Base-by-base conservation (phyloP, 2,113 vertebrate genomes). In the Cichladusa arquata region DNA sequence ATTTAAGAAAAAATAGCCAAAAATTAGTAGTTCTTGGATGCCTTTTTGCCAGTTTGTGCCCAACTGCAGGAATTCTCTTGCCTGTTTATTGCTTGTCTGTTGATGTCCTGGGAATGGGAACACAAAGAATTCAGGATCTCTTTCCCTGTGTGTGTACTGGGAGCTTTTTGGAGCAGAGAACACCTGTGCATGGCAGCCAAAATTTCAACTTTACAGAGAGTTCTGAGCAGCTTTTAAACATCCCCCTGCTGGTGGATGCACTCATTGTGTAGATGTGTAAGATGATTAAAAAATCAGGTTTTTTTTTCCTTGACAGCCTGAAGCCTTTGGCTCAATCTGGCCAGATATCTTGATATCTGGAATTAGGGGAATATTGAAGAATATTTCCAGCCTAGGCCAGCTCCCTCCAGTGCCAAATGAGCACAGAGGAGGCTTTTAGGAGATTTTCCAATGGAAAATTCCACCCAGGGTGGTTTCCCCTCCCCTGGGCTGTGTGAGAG, bases 111-210 rank as follows among this genome's bases (percentile, higher is more conserved):
- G 64, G 60, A 53, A 31, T 38, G n/a, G 24, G 44, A 89, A 19
- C 26, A 18, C 6, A 8, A 16, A 5, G 65, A 81, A 78, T 22
- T 44, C 9, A 5, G 8, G 18, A 26, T 29, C 12, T 70, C 45
- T 31, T 25, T 56, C 56, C 0, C 0, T 69, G 1, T 4, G 3
- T 51, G 6, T 42, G 19, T 2, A 5, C 19, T 45, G 44, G 44
- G 19, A 66, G 31, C 23, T 50, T 44, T 57, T 81, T 81, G 62
- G 34, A 74, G 77, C 25, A 56, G 19, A 36, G 40, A 86, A 18
- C 15, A 5, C 10, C 29, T 53, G 25, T 19, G 24, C 10, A 1
- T 44, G 25, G 60, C 40, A 80, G 16, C 54, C n/a, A 28, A 48
- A 92, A 80, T 36, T 66, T 22, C n/a, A 8, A 29, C 64, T 87